phyloP scores from a whole-genome alignment of 2,797 vertebrate genomes.

The Hafferia zeledoni region DNA sequence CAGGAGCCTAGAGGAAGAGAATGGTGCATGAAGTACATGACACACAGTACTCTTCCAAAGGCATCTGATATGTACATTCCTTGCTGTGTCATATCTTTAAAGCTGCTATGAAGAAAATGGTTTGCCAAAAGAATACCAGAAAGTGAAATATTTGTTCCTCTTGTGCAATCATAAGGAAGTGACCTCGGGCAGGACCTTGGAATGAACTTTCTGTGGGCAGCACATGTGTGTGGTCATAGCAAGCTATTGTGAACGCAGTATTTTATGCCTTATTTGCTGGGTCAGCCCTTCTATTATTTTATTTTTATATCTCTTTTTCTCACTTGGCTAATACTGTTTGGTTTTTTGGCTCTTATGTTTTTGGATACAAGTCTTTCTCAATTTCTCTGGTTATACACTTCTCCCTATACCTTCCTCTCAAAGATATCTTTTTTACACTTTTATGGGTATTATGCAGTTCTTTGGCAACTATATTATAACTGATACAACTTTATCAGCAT shows the following conservation, averaged over 20 bases:
- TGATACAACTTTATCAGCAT: background rate
- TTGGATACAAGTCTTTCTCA: background rate
- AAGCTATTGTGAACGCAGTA: background rate
- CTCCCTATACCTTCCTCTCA: background rate
- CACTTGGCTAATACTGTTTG: background rate
- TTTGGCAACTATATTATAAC: background rate
- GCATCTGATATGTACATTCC: constrained; percentile 8
- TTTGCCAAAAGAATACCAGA: constrained; percentile 30
- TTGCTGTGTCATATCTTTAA: constrained; percentile 9
- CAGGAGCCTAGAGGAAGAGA: background rate
- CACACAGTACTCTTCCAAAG: background rate
- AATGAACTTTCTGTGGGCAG: constrained; percentile 39
- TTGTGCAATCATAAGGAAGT: constrained; percentile 48
- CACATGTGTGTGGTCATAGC: background rate
- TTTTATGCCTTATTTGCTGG: background rate
- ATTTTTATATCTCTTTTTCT: background rate
- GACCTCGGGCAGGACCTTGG: constrained; percentile 10
- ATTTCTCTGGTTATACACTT: background rate
- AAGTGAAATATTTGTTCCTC: constrained; percentile 40
- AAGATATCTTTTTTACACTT: background rate
- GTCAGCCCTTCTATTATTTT: background rate
- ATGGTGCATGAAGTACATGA: background rate
- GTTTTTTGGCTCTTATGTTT: background rate
- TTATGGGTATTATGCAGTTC: background rate
- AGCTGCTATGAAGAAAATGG: background rate